Conservation (phyloP, 2,888 invertebrate species). For the Emmelina monodactyla region DNA sequence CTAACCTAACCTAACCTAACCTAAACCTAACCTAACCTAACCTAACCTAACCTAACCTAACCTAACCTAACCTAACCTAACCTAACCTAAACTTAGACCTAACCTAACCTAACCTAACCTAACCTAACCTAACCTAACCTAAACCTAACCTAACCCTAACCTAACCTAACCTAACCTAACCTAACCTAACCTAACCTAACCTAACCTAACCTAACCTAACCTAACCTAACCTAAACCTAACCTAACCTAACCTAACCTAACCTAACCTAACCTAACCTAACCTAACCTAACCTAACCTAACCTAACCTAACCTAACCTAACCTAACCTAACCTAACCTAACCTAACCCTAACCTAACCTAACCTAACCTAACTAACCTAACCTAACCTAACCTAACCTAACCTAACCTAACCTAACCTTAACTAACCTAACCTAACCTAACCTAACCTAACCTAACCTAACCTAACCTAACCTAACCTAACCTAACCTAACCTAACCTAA, state of each 20-base stretch:
- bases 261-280: conserved; percentile 1
- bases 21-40: conserved; percentile 1
- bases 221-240: not conserved
- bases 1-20: not conserved
- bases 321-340: conserved; percentile 1
- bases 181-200: conserved; percentile 1
- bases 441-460: conserved; percentile 1
- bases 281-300: conserved; percentile 1
- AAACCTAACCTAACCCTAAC: conserved; percentile 1
- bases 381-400: conserved; percentile 1
- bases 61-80: conserved; percentile 1
- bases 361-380: conserved; percentile 1
- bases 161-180: not conserved
- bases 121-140: not conserved
- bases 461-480: conserved; percentile 1
- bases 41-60: conserved; percentile 1
- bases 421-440: conserved; percentile 1
- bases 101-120: not conserved
- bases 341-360: conserved; percentile 1
- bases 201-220: conserved; percentile 1
- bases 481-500: conserved; percentile 1
- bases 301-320: conserved; percentile 1
- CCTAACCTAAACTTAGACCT: not conserved
- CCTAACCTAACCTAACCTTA: conserved; percentile 1
- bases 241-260: not conserved